Percentiles rank a stretch among this genome's conserved stretches.
Conservation (phyloP, 2,797 vertebrate genomes). For the Carcharodon carcharias region DNA sequence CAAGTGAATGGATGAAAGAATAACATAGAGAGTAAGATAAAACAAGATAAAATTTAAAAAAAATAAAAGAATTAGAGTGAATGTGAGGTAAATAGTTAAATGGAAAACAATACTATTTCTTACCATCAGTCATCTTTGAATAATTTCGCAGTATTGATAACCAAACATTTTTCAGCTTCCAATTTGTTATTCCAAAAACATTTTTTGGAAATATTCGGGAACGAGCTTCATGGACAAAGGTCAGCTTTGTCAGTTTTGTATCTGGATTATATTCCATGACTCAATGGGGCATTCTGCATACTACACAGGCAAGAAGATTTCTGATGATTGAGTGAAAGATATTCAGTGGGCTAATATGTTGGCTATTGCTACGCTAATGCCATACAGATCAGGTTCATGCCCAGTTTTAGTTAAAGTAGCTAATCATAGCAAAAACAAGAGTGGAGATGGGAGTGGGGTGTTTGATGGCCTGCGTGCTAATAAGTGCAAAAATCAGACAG, state of each 20-base stretch:
- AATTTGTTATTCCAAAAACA: not conserved
- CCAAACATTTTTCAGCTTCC: not conserved
- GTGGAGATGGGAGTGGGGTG: too few relatives aligned
- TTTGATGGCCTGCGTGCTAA: not conserved
- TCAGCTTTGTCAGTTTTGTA: not conserved
- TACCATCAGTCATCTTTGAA: not conserved
- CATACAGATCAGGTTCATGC: not conserved
- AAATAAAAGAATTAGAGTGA: not conserved
- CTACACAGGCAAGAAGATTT: not conserved
- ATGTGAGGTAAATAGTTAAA: not conserved
- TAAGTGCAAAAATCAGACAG: not conserved
- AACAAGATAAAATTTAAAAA: not conserved
- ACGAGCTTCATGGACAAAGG: not conserved
- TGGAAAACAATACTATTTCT: not conserved
- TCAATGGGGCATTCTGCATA: not conserved
- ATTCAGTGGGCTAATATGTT: not conserved
- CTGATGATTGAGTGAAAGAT: not conserved
- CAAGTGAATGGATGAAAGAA: conserved; percentile 12
- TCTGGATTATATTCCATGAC: not conserved
- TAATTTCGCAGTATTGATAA: not conserved
- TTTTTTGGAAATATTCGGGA: not conserved
- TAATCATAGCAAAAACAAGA: not conserved
- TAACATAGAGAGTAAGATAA: not conserved
- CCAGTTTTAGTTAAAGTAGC: not conserved
- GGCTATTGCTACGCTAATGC: not conserved